Evolutionary conservation across 2,113 vertebrate genomes (phyloP), one percentile per base, ranked within the genome.

Genomic region (Boulengeromyrus knoepffleri): DNA sequence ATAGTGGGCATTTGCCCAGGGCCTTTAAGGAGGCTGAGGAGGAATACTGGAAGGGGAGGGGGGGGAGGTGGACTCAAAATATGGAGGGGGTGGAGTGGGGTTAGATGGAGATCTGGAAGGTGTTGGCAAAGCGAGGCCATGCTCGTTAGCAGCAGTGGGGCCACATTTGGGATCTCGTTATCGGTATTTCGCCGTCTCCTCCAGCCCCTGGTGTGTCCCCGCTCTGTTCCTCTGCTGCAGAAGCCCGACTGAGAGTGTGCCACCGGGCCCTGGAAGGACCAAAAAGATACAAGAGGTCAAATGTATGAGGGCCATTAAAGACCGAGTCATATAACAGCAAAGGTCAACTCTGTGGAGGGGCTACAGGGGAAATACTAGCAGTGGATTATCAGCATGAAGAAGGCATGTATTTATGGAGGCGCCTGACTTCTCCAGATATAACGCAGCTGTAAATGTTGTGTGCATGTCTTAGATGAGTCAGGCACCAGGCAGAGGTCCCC

Each of bases 91-190:
- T n/a, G 45, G n/a, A 24, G 85, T 6, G 50, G 50, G 85, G 27
- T 27, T 46, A 49, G n/a, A 27, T 15, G 50, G 50, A 56, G 85
- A 87, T 87, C 27, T 53, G 47, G 49, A 87, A 87, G 85, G 50
- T 1, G 85, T 39, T 49, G 85, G 49, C n/a, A 46, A 84, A 46
- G 27, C 27, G 15, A 31, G 36, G 49, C 15, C 12, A 13, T 39
- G 8, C 85, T 87, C 27, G 53, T 87, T 87, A 87, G 85, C n/a
- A 36, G 85, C 31, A 19, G 5, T 7, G 70, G 31, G 70, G 15
- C 70, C 27, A 39, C 70, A 39, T 77, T 36, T 87, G 49, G 85
- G 85, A 52, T 50, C 85, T 87, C 27, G 85, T 87, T 87, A 87
- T 87, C 50, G 5, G 12, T 3, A 17, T 87, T 47, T 56, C 31